phyloP scores from a whole-genome alignment of 2,113 vertebrate species.

The Indicator maculatus region DNA sequence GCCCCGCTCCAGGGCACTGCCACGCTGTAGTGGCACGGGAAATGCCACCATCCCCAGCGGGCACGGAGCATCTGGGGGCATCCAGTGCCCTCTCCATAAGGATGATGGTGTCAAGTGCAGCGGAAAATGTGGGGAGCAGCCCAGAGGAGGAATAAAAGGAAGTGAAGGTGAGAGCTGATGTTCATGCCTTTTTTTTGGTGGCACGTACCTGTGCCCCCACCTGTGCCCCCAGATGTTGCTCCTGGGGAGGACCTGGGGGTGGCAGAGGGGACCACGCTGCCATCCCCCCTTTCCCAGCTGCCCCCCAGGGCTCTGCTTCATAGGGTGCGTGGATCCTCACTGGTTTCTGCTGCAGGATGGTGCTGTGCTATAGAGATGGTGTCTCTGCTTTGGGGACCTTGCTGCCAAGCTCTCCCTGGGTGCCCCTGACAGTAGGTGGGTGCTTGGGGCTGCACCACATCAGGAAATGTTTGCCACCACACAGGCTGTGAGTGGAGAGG shows the following conservation, averaged over 20 bases:
- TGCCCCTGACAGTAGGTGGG: neutral
- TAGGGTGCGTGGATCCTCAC: neutral
- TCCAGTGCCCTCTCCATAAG: neutral
- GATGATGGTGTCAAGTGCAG: rapidly evolving
- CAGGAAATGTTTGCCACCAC: neutral
- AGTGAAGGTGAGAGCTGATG: neutral
- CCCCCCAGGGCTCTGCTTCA: rapidly evolving
- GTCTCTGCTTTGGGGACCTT: neutral
- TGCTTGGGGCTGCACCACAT: rapidly evolving
- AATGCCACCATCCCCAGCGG: rapidly evolving
- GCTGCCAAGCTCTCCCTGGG: neutral
- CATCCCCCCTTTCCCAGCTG: rapidly evolving
- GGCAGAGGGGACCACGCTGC: neutral
- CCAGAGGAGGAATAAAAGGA: neutral
- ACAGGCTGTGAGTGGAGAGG: rapidly evolving
- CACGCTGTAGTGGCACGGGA: rapidly evolving
- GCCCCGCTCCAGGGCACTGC: rapidly evolving
- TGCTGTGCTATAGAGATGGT: rapidly evolving
- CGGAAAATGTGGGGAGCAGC: neutral
- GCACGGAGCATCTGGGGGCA: neutral
- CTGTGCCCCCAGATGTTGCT: neutral
- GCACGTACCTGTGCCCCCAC: neutral
- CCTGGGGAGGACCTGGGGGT: rapidly evolving
- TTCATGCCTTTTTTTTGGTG: neutral
- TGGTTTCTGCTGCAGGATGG: rapidly evolving